Percentiles rank a stretch among this genome's conserved stretches.
phyloP scores from a whole-genome alignment of 2,888 invertebrate species.

The Theretra japonica region DNA sequence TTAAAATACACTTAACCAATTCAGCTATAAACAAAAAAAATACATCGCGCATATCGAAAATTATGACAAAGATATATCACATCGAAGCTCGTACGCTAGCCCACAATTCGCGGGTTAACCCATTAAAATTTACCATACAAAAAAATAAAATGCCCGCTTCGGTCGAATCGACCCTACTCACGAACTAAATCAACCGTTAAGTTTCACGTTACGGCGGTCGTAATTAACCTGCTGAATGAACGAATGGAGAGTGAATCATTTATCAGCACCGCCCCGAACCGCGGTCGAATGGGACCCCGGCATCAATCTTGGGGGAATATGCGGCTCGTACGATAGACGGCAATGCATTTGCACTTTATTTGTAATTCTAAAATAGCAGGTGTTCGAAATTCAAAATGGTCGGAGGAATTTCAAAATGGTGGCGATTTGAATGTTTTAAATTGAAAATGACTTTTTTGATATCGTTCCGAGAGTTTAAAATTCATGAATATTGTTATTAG shows the following conservation, averaged over 20 bases:
- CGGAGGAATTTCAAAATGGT: neutral
- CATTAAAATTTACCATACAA: conserved; percentile 46
- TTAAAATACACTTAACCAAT: no score
- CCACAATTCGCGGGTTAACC: conserved; percentile 43
- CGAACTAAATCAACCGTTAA: conserved; percentile 63
- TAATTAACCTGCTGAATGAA: conserved; percentile 63
- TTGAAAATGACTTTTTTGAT: neutral
- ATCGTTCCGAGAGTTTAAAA: no score
- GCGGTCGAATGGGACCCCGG: conserved; percentile 28
- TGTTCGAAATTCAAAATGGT: neutral
- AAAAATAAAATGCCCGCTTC: conserved; percentile 38
- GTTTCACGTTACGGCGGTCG: conserved; percentile 60
- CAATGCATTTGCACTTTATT: conserved; percentile 18
- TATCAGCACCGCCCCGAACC: conserved; percentile 49
- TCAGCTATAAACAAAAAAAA: neutral
- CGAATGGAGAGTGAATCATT: conserved; percentile 56
- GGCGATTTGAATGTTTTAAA: neutral
- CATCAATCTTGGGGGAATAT: conserved; percentile 25
- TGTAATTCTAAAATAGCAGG: neutral
- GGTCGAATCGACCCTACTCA: conserved; percentile 58
- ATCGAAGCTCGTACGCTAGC: conserved; percentile 2
- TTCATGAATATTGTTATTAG: no score
- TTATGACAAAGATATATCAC: conserved; percentile 4
- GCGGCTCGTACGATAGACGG: neutral
- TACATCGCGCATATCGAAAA: neutral